These are phyloP conservation scores for Acipenser transmontanus DNA, from an alignment of 2,797 vertebrate genomes.

Conservation along the genomic window DNA sequence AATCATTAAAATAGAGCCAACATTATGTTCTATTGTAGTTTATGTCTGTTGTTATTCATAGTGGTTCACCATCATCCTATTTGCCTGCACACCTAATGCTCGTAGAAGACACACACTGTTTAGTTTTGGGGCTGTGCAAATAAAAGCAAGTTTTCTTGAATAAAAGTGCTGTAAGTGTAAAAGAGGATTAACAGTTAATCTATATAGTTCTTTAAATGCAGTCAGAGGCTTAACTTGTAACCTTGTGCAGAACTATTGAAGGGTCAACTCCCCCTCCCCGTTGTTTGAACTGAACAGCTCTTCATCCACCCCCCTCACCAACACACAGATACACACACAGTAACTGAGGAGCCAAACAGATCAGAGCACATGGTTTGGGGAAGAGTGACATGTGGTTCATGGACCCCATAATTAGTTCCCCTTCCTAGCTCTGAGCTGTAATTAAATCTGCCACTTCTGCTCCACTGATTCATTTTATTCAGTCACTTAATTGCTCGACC, in stretches of 20 bases:
- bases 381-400: constrained; percentile 59
- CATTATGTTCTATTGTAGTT: background rate
- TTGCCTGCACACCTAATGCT: background rate
- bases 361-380: constrained; percentile 47
- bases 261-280: background rate
- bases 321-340: constrained; percentile 9
- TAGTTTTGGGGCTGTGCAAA: background rate
- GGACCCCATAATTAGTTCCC: constrained; percentile 75
- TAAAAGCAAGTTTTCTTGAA: background rate
- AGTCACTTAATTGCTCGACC: constrained; percentile 72
- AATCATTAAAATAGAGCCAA: too few relatives aligned
- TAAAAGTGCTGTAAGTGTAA: background rate
- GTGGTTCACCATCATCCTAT: constrained; percentile 2
- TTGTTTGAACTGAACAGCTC: background rate
- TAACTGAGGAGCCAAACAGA: constrained; percentile 32
- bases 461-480: constrained; percentile 80
- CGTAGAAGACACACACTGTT: background rate
- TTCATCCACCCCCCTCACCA: constrained; percentile 14
- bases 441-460: constrained; percentile 89
- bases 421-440: constrained; percentile 76
- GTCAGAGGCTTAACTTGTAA: background rate
- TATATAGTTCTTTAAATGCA: constrained; percentile 5
- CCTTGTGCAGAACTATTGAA: background rate
- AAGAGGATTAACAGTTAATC: constrained; percentile 11
- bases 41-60: constrained; percentile 1